These are phyloP conservation scores for Aselliscus stoliczkanus DNA, from an alignment of 2,797 vertebrate species.

Conservation along the genomic window DNA sequence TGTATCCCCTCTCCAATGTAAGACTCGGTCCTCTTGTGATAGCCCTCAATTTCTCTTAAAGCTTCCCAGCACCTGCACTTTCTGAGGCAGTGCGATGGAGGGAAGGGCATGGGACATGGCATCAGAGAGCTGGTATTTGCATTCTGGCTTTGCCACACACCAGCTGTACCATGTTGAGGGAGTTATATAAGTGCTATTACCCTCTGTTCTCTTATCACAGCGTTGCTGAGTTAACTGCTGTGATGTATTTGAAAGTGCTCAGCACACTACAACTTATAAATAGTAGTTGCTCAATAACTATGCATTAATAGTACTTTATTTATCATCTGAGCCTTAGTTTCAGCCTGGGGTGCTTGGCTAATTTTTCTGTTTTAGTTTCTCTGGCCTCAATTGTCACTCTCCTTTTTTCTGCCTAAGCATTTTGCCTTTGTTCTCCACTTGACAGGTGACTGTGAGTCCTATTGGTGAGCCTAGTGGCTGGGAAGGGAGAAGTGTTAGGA, in stretches of 20 bases:
- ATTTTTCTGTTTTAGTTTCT: background rate
- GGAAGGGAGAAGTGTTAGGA: background rate
- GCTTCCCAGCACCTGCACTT: background rate
- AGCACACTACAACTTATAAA: background rate
- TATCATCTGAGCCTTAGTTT: background rate
- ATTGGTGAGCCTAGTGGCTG: background rate
- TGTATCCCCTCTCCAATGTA: background rate
- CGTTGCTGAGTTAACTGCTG: background rate
- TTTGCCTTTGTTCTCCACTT: background rate
- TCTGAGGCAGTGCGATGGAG: background rate
- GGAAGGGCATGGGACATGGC: background rate
- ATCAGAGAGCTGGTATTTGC: background rate
- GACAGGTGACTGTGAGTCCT: background rate
- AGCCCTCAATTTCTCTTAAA: background rate
- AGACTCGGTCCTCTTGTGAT: slow-evolving; percentile 1
- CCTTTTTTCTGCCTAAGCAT: background rate
- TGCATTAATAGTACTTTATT: background rate
- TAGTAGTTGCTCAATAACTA: background rate
- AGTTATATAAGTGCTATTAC: background rate
- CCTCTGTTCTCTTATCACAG: background rate
- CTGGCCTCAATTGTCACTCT: background rate
- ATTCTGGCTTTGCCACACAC: background rate
- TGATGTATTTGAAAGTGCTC: background rate
- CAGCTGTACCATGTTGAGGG: background rate
- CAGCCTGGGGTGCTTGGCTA: background rate